phyloP scores from a whole-genome alignment of 30 jellyfish, hydroid and myxozoan species.

The Aurelia coerulea region DNA sequence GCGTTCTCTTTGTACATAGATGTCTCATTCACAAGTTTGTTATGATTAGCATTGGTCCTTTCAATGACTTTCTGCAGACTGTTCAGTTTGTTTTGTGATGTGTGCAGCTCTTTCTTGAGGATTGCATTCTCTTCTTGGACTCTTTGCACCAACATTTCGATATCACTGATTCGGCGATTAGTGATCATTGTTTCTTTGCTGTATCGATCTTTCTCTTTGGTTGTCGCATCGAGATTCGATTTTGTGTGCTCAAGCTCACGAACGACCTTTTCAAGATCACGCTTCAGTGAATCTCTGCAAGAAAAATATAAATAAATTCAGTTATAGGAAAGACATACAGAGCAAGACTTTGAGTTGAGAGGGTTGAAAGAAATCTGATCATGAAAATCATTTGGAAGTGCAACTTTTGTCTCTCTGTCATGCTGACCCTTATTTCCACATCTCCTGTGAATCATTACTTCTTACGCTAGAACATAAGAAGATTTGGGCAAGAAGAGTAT shows the following conservation, averaged over 20 bases:
- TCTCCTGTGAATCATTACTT: too few relatives aligned
- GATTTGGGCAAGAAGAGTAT: too few relatives aligned
- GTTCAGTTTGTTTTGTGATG: conserved; percentile 74
- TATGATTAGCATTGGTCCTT: conserved; percentile 71
- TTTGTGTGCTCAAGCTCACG: conserved; percentile 82
- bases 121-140: conserved; percentile 82
- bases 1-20: conserved; percentile 62
- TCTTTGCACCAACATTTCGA: conserved; percentile 85
- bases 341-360: too few relatives aligned
- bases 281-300: conserved; percentile 68
- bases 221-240: conserved; percentile 74
- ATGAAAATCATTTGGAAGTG: too few relatives aligned
- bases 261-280: conserved; percentile 78
- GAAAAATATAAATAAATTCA: not conserved
- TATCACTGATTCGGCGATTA: conserved; percentile 76
- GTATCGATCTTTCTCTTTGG: conserved; percentile 89
- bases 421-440: too few relatives aligned
- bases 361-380: too few relatives aligned
- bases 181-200: conserved; percentile 76
- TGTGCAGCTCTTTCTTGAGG: conserved; percentile 66
- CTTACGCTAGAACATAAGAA: too few relatives aligned
- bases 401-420: too few relatives aligned
- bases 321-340: too few relatives aligned
- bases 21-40: conserved; percentile 80
- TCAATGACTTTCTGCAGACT: conserved; percentile 81